Conservation (phyloP, 2,888 invertebrate genomes). For the Alcis repandata region DNA sequence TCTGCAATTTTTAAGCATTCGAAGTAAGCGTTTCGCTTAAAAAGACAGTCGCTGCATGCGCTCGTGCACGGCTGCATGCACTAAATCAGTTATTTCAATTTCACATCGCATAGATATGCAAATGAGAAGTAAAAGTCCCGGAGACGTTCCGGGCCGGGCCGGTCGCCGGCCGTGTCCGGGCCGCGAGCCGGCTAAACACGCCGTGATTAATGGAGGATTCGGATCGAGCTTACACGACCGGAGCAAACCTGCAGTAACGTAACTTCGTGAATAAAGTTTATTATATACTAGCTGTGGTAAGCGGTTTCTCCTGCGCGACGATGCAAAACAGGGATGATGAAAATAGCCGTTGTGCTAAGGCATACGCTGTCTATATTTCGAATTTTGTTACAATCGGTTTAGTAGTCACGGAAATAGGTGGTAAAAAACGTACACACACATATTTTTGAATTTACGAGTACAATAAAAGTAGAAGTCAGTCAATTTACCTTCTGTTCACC, state of each 20-base stretch:
- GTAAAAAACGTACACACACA: too few relatives aligned
- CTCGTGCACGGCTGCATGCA: constrained; percentile 13
- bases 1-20: constrained; percentile 7
- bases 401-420: too few relatives aligned
- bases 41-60: constrained; percentile 5
- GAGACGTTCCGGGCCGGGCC: constrained; percentile 22
- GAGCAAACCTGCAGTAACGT: constrained; percentile 6
- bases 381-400: too few relatives aligned
- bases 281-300: too few relatives aligned
- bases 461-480: too few relatives aligned
- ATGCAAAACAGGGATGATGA: too few relatives aligned
- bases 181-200: constrained; percentile 28
- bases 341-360: too few relatives aligned
- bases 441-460: too few relatives aligned
- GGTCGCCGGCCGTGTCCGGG: constrained; percentile 6
- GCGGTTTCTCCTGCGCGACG: too few relatives aligned
- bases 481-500: too few relatives aligned
- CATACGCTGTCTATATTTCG: too few relatives aligned
- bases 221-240: constrained; percentile 21
- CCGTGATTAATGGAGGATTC: constrained; percentile 38
- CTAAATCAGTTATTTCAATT: constrained; percentile 42
- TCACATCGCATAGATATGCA: constrained; percentile 40
- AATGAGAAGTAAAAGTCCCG: constrained; percentile 30
- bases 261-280: too few relatives aligned
- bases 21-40: background rate